A percentile compares a stretch with the other conserved stretches of the same genome.
phyloP scores from a whole-genome alignment of 2,113 vertebrate genomes.

The Aepyceros melampus region DNA sequence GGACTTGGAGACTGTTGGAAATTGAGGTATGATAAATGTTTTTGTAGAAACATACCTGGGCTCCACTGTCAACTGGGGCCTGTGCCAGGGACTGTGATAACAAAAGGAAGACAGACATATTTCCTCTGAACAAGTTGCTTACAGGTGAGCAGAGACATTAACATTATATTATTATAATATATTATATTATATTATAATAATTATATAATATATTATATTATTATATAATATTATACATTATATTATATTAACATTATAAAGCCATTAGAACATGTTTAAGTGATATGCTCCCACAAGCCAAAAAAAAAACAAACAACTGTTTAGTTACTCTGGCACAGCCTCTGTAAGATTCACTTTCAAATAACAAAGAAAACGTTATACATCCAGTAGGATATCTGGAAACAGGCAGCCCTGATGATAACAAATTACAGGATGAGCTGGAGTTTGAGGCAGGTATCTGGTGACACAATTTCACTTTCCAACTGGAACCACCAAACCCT shows the following conservation, averaged over 20 bases:
- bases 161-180: too few species aligned
- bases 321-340: neutral
- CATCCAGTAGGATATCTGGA: too few species aligned
- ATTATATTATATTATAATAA: too few species aligned
- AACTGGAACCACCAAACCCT: accelerated
- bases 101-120: accelerated
- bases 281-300: accelerated
- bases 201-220: too few species aligned
- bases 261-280: neutral
- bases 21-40: accelerated
- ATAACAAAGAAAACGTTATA: too few species aligned
- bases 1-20: neutral
- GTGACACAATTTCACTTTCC: neutral
- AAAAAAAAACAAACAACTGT: neutral
- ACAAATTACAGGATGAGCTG: accelerated
- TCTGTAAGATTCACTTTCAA: neutral
- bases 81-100: neutral
- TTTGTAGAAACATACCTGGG: too few species aligned
- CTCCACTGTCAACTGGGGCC: neutral
- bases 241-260: neutral
- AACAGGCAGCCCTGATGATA: neutral
- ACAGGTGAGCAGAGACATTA: neutral
- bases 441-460: neutral
- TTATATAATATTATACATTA: too few species aligned
- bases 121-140: neutral